A percentile compares a stretch with the other conserved stretches of the same genome.
These are phyloP conservation scores for Ostrea edulis DNA, from an alignment of 1,140 invertebrate genomes.

Conservation along the genomic window DNA sequence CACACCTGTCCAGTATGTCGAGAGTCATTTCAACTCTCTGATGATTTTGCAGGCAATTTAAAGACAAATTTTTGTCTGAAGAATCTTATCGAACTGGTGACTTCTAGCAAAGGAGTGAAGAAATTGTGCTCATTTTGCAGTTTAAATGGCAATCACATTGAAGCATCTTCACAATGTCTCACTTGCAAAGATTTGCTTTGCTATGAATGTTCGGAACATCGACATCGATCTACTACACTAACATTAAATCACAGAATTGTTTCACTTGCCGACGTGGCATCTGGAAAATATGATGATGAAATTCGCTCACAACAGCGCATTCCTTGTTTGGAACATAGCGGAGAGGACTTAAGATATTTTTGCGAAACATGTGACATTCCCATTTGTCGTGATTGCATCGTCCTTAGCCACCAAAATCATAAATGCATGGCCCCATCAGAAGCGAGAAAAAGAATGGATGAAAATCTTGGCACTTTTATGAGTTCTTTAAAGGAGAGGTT, in stretches of 20 bases:
- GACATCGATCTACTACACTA: constrained; percentile 11
- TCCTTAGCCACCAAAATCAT: constrained; percentile 20
- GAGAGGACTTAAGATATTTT: not conserved
- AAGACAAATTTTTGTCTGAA: constrained; percentile 35
- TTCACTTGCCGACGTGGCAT: not conserved
- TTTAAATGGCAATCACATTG: not conserved
- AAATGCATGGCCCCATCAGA: not conserved
- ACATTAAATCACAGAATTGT: constrained; percentile 23
- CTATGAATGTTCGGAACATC: not conserved
- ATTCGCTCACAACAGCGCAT: constrained; percentile 20
- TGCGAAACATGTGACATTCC: constrained; percentile 34
- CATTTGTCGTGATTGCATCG: constrained; percentile 14
- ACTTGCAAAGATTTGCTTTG: constrained; percentile 32
- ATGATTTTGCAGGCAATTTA: not conserved
- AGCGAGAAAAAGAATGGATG: not conserved
- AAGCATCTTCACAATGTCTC: not conserved
- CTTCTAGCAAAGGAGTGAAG: not conserved
- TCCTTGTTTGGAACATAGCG: not conserved
- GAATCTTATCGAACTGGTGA: constrained; percentile 4
- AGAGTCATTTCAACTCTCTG: not conserved
- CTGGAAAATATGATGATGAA: constrained; percentile 13
- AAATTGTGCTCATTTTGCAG: constrained; percentile 4
- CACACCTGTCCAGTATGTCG: constrained; percentile 1
- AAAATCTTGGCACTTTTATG: not conserved
- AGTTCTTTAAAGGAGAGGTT: not conserved